These are phyloP conservation scores for Drosophila hamatofila DNA, from an alignment of 2,888 invertebrate genomes.

Conservation along the genomic window DNA sequence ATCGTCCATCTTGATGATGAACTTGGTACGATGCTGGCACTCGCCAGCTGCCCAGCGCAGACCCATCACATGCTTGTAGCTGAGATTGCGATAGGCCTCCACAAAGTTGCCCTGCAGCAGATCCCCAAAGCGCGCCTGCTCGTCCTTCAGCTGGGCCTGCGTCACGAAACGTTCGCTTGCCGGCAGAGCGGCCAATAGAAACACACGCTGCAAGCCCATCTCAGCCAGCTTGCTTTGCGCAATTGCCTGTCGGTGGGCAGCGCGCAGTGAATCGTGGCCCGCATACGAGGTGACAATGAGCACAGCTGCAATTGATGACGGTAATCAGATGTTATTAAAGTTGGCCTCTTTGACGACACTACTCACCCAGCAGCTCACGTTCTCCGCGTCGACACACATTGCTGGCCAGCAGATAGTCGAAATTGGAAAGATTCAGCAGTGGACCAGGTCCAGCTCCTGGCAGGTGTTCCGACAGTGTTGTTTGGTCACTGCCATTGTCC, in stretches of 20 bases:
- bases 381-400: conserved; percentile 74
- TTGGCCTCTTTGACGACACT: neutral
- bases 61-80: conserved; percentile 93
- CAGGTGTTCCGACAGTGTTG: neutral
- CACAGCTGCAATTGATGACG: conserved; percentile 67
- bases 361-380: conserved; percentile 82
- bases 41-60: conserved; percentile 89
- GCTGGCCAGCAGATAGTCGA: conserved; percentile 77
- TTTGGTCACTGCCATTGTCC: conserved; percentile 7
- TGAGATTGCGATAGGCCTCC: conserved; percentile 92
- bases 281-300: conserved; percentile 92
- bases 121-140: conserved; percentile 88
- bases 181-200: conserved; percentile 89
- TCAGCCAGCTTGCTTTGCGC: conserved; percentile 86
- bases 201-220: conserved; percentile 88
- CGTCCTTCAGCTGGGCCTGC: conserved; percentile 88
- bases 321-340: neutral
- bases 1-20: conserved; percentile 93
- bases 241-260: conserved; percentile 90
- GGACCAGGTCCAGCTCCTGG: conserved; percentile 25
- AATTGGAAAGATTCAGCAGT: conserved; percentile 79
- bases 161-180: conserved; percentile 86
- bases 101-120: conserved; percentile 91
- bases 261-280: conserved; percentile 89
- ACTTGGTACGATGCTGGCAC: conserved; percentile 87